Percentiles rank a stretch among this genome's conserved stretches.
Evolutionary conservation across 64 coral and sea anemone species (phyloP).

Genomic region (Platygyra sinensis): DNA sequence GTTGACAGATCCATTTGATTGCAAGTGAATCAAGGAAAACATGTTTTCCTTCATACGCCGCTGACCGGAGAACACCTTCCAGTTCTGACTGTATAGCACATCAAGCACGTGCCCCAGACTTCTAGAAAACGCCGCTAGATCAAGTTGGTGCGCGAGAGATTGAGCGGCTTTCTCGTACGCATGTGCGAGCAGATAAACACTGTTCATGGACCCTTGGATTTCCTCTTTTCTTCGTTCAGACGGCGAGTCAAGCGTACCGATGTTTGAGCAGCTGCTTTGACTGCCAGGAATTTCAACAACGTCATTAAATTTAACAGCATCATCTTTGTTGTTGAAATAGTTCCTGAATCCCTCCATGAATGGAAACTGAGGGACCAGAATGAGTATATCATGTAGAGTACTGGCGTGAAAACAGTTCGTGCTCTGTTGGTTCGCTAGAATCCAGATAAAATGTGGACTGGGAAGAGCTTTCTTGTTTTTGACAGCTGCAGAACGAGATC

Average conservation of each 20-base stretch:
- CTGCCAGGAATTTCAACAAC: not conserved
- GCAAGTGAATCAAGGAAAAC: constrained; percentile 63
- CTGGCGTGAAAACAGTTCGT: not conserved
- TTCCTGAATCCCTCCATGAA: constrained; percentile 34
- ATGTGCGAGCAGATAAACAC: constrained; percentile 54
- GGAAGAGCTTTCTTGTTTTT: not conserved
- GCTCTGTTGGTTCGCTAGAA: not conserved
- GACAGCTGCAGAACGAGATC: not conserved
- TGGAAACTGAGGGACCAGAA: constrained; percentile 13
- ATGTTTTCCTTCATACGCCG: constrained; percentile 67
- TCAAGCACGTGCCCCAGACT: constrained; percentile 27
- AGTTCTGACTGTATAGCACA: not conserved
- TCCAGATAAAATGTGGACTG: not conserved
- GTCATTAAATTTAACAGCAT: not conserved
- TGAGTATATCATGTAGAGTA: not conserved
- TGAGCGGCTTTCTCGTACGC: constrained; percentile 38
- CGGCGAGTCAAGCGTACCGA: not conserved
- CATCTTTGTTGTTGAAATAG: not conserved
- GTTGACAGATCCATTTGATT: constrained; percentile 8
- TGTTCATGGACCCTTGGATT: constrained; percentile 67
- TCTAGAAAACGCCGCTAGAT: not conserved
- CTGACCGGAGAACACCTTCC: constrained; percentile 29
- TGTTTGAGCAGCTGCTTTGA: not conserved
- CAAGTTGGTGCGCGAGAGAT: not conserved
- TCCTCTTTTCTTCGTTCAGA: constrained; percentile 8